These are phyloP conservation scores for Pseudococcus jackbeardsleyi DNA, from an alignment of 2,888 invertebrate species.

Conservation along the genomic window DNA sequence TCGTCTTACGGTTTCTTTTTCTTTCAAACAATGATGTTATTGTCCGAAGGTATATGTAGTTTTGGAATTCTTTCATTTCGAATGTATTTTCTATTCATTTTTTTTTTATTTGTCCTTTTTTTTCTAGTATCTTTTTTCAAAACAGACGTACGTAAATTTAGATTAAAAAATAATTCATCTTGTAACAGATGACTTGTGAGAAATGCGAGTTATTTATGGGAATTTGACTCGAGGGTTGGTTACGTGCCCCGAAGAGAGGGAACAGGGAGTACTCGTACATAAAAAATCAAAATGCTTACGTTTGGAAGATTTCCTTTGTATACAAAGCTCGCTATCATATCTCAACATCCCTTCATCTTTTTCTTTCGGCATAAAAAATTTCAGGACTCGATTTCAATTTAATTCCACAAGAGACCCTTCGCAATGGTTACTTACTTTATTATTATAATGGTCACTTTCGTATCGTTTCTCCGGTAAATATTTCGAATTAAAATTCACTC, in stretches of 20 bases:
- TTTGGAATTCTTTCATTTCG: neutral
- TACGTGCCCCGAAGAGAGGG: neutral
- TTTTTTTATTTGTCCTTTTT: neutral
- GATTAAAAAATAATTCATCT: conserved; percentile 18
- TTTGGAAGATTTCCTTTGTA: neutral
- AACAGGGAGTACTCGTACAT: neutral
- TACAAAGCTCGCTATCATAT: neutral
- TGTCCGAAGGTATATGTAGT: neutral
- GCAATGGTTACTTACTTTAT: neutral
- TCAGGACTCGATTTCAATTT: neutral
- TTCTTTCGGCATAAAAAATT: neutral
- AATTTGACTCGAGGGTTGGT: neutral
- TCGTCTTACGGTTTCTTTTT: neutral
- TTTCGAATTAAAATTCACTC: neutral
- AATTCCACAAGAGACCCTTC: neutral
- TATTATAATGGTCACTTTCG: neutral
- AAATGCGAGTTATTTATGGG: neutral
- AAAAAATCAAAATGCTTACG: neutral
- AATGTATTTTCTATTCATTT: neutral
- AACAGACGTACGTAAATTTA: neutral
- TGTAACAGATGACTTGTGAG: neutral
- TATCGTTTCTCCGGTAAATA: neutral
- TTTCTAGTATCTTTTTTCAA: neutral
- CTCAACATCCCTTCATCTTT: neutral
- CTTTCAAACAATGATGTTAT: neutral